These are phyloP conservation scores for Dioctria linearis DNA, from an alignment of 2,888 invertebrate genomes.

Conservation along the genomic window DNA sequence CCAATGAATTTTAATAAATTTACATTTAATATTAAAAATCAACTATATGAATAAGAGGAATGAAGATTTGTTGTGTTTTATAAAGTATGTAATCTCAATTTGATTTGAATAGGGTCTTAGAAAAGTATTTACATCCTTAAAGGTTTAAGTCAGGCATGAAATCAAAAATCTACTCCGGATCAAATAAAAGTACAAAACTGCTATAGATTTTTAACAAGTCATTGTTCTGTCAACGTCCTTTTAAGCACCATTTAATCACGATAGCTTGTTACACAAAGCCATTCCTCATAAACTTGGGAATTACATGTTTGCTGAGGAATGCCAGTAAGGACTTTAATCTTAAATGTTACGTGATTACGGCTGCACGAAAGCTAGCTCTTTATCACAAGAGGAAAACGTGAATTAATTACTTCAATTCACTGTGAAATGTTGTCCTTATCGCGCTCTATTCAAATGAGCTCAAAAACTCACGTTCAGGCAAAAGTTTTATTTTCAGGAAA, in stretches of 20 bases:
- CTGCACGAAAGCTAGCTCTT: conserved; percentile 45
- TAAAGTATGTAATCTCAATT: no score
- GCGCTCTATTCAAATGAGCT: conserved; percentile 47
- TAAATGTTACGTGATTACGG: conserved; percentile 47
- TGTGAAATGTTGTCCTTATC: conserved; percentile 48
- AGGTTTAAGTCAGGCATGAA: no score
- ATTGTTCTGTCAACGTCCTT: conserved; percentile 46
- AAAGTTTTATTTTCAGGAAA: conserved; percentile 55
- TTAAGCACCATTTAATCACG: conserved; percentile 33
- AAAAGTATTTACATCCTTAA: no score
- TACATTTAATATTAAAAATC: no score
- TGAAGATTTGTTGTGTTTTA: no score
- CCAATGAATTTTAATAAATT: no score
- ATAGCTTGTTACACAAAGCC: conserved; percentile 19
- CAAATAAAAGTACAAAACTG: neutral
- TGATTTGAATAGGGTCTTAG: no score
- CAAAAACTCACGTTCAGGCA: conserved; percentile 27
- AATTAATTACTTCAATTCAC: conserved; percentile 51
- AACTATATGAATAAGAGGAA: no score
- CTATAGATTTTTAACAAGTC: conserved; percentile 20
- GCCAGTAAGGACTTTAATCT: conserved; percentile 41
- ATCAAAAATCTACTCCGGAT: no score
- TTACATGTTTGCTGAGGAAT: conserved; percentile 37
- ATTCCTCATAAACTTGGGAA: neutral
- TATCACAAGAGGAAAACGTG: conserved; percentile 48